A percentile compares a stretch with the other conserved stretches of the same genome.
Conservation (phyloP, 2,888 invertebrate genomes). For the Brachylomia viminalis region DNA sequence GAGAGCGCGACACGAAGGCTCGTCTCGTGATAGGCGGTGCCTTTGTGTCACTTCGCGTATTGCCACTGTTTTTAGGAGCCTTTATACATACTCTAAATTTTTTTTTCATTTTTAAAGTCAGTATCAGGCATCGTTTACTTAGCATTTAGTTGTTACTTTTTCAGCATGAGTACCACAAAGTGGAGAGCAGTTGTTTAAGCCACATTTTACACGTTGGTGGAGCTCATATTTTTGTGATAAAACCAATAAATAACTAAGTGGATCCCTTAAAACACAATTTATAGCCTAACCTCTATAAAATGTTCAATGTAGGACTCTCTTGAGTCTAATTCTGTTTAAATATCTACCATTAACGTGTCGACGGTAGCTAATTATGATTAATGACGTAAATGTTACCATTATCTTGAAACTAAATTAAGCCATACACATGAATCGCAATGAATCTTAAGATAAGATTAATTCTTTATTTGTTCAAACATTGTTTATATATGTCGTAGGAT, state of each 20-base stretch:
- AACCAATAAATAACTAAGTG: conserved; percentile 56
- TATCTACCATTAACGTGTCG: conserved; percentile 33
- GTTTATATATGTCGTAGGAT: too few relatives aligned
- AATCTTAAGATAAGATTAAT: too few relatives aligned
- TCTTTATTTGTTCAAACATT: too few relatives aligned
- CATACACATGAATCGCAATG: background rate
- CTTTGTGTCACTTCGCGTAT: too few relatives aligned
- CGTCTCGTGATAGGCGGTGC: too few relatives aligned
- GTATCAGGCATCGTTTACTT: background rate
- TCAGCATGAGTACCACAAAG: too few relatives aligned
- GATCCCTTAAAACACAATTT: conserved; percentile 57
- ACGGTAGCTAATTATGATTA: conserved; percentile 34
- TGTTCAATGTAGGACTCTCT: conserved; percentile 56
- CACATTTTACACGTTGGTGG: conserved; percentile 6
- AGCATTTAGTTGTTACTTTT: background rate
- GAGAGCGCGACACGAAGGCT: too few relatives aligned
- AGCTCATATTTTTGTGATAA: conserved; percentile 48
- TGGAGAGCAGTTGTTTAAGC: background rate
- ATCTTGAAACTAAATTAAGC: conserved; percentile 1
- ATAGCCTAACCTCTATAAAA: conserved; percentile 51
- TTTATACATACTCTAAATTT: too few relatives aligned
- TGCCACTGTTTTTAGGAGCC: too few relatives aligned
- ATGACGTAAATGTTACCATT: conserved; percentile 12
- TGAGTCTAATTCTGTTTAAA: conserved; percentile 58
- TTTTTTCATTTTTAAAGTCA: background rate